phyloP scores from a whole-genome alignment of 2,888 invertebrate genomes.

The Standfussiana lucernea region DNA sequence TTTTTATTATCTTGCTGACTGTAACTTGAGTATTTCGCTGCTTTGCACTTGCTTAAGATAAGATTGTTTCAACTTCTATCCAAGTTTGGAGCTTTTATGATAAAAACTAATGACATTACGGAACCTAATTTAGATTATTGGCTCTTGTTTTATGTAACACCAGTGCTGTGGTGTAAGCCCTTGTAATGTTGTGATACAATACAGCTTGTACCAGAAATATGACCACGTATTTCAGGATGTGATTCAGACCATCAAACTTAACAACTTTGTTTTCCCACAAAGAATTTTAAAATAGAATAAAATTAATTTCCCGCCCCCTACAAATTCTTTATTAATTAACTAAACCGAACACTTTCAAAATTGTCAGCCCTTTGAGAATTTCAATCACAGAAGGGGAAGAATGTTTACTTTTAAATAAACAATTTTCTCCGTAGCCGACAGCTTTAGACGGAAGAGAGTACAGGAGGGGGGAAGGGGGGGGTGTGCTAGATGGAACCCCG shows the following conservation, averaged over 20 bases:
- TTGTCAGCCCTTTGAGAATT: background rate
- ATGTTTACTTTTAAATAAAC: background rate
- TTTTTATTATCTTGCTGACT: conserved; percentile 11
- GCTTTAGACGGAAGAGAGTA: background rate
- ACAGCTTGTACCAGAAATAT: background rate
- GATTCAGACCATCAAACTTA: too few relatives aligned
- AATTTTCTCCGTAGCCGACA: background rate
- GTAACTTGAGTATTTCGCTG: background rate
- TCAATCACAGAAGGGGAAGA: background rate
- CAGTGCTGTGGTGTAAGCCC: background rate
- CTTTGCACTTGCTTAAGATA: background rate
- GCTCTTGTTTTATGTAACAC: background rate
- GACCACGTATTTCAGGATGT: too few relatives aligned
- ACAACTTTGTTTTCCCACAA: too few relatives aligned
- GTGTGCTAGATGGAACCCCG: background rate
- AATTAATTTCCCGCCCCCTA: background rate
- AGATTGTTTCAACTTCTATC: background rate
- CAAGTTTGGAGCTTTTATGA: background rate
- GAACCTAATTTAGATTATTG: background rate
- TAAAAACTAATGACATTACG: background rate
- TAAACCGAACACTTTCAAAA: background rate
- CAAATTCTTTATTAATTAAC: background rate
- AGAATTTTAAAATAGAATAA: background rate
- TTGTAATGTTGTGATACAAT: background rate
- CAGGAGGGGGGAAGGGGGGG: background rate